These are phyloP conservation scores for Pristis pectinata DNA, from an alignment of 2,797 vertebrate species.

Conservation along the genomic window DNA sequence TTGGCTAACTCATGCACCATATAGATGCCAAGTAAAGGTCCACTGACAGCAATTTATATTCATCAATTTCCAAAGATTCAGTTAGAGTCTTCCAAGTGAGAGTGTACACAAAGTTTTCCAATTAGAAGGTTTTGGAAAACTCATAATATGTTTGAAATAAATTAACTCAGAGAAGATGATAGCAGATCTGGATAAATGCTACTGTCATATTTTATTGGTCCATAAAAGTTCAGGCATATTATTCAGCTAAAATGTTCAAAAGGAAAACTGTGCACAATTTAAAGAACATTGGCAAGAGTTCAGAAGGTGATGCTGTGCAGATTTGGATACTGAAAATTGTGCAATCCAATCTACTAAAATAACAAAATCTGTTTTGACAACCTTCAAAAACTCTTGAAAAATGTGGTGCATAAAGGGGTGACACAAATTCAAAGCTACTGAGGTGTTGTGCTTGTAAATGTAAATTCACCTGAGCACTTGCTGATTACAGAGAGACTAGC, in stretches of 20 bases:
- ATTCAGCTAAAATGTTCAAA: conserved; percentile 35
- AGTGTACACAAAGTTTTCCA: not conserved
- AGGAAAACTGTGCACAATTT: conserved; percentile 1
- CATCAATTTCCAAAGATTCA: not conserved
- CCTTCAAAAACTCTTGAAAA: not conserved
- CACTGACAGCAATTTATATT: not conserved
- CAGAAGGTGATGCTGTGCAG: conserved; percentile 25
- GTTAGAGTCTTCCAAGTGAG: not conserved
- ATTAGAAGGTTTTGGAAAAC: conserved; percentile 6
- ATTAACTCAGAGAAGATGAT: conserved; percentile 30
- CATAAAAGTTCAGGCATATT: conserved; percentile 27
- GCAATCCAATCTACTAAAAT: not conserved
- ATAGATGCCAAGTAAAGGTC: not conserved
- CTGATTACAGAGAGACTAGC: not conserved
- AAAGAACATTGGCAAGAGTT: conserved; percentile 15
- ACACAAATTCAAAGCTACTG: not conserved
- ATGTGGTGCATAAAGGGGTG: not conserved
- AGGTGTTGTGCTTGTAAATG: too few species aligned
- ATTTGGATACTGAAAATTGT: conserved; percentile 6
- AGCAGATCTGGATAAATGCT: not conserved
- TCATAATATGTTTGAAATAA: conserved; percentile 24
- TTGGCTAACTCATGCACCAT: not conserved
- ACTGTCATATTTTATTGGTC: conserved; percentile 18
- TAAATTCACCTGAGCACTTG: not conserved
- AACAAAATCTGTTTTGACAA: not conserved